Evolutionary conservation across 2,113 vertebrate genomes (phyloP), one percentile per base, ranked within the genome.

Genomic region (Tachycineta bicolor): DNA sequence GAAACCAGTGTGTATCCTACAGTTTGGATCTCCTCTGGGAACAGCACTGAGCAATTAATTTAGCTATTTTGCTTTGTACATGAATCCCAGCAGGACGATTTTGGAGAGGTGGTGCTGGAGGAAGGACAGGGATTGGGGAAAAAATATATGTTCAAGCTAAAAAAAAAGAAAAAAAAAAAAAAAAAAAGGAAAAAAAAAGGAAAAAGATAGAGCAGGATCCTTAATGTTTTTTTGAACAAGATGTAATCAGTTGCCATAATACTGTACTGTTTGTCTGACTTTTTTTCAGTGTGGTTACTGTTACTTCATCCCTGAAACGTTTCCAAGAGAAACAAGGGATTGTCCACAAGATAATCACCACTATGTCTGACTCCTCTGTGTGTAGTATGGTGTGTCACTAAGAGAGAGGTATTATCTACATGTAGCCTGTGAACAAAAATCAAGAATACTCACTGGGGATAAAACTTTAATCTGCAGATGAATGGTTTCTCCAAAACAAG

Each of bases 211-310:
- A 81, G 25, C 41, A 91, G 44, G 75, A 89, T 44, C 34, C 92
- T 94, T 95, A 88, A 74, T 93, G 73, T 90, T 97, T 96, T 76
- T 83, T 92, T 94, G 64, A 96, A 96, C 82, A 89, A 93, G 85
- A 94, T 95, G 95, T 78, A 90, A 92, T 96, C 92, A 95, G 95
- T 96, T 98, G 92, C 97, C 96, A 97, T 97, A 97, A 97, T 94
- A 97, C 75, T 69, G 71, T 83, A 92, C 93, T 98, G 92, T 96
- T 97, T 97, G 64, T 77, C 95, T 96, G 89, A 96, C 83, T 96
- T 95, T 94, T 93, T 82, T 73, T 59, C 73, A 71, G 3, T 88
- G 91, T 93, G 95, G 95, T 97, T 96, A 87, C 90, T 91, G 69
- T 96, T 97, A 95, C 97, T 97, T 97, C 97, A 96, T 96, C 92